Percentiles rank a stretch among this genome's conserved stretches.
phyloP scores from a whole-genome alignment of 2,888 invertebrate genomes.

The Leucophenga montana region DNA sequence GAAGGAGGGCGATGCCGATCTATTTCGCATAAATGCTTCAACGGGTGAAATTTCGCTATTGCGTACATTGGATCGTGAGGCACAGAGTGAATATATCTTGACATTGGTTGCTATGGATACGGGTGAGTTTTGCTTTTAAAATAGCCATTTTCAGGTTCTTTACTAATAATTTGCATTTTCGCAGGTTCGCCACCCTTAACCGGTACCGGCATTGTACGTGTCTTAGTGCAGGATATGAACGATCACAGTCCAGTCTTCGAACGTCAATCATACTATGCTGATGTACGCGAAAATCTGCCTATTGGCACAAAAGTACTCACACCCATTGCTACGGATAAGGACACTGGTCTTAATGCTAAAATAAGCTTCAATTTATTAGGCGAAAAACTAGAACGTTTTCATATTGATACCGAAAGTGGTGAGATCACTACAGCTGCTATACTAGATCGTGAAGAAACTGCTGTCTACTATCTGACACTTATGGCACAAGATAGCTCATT shows the following conservation, averaged over 20 bases:
- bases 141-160: no score
- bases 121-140: conserved; percentile 77
- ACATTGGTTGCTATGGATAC: conserved; percentile 95
- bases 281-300: conserved; percentile 87
- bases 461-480: conserved; percentile 85
- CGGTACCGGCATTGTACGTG: conserved; percentile 91
- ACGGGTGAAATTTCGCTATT: conserved; percentile 92
- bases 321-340: conserved; percentile 86
- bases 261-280: conserved; percentile 84
- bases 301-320: conserved; percentile 84
- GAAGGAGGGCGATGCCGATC: conserved; percentile 92
- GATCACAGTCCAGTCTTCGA: conserved; percentile 93
- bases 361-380: conserved; percentile 89
- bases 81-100: conserved; percentile 86
- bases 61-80: conserved; percentile 87
- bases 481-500: conserved; percentile 92
- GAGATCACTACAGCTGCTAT: conserved; percentile 82
- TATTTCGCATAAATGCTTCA: conserved; percentile 92
- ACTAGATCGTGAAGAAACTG: conserved; percentile 86
- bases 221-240: conserved; percentile 94
- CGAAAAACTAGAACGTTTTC: conserved; percentile 86
- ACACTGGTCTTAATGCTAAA: conserved; percentile 88
- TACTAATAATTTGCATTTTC: neutral
- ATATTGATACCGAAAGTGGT: conserved; percentile 85
- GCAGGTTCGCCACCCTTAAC: conserved; percentile 92